Percentiles rank a stretch among this genome's conserved stretches.
These are phyloP conservation scores for Clarias pachynema DNA, from an alignment of 2,797 vertebrate species.

Conservation along the genomic window DNA sequence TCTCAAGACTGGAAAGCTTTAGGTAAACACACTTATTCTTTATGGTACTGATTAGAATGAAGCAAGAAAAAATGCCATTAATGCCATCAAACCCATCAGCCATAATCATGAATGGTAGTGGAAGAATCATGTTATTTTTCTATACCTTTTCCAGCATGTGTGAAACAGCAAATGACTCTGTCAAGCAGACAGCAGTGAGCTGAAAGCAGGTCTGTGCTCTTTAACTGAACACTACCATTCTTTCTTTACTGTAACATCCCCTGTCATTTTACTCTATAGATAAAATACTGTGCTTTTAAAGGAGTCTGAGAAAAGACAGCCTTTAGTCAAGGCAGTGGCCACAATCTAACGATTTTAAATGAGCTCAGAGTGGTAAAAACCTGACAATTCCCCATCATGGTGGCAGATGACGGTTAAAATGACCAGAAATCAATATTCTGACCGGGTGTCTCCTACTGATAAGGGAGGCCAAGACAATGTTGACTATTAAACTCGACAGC, in stretches of 20 bases:
- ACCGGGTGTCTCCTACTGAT: slow-evolving; percentile 97
- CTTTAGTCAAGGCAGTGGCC: slow-evolving; percentile 73
- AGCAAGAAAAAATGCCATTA: not conserved
- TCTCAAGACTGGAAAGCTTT: slow-evolving; percentile 12
- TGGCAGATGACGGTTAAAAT: slow-evolving; percentile 95
- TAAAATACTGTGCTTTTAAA: slow-evolving; percentile 74
- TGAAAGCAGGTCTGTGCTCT: slow-evolving; percentile 7
- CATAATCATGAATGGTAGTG: not conserved
- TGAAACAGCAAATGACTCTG: slow-evolving; percentile 34
- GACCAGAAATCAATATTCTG: slow-evolving; percentile 99
- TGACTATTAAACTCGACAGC: slow-evolving; percentile 99
- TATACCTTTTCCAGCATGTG: not conserved
- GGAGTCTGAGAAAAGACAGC: slow-evolving; percentile 73
- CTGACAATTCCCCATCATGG: slow-evolving; percentile 86
- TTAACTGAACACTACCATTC: slow-evolving; percentile 13
- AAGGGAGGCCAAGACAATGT: slow-evolving; percentile 98
- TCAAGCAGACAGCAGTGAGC: slow-evolving; percentile 23
- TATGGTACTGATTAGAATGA: slow-evolving; percentile 12
- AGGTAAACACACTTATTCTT: slow-evolving; percentile 15
- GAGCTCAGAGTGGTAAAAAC: slow-evolving; percentile 87
- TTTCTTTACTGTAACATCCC: slow-evolving; percentile 43
- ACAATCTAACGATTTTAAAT: slow-evolving; percentile 98
- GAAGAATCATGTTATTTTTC: slow-evolving; percentile 9
- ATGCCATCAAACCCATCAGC: not conserved
- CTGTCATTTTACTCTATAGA: slow-evolving; percentile 73